These are phyloP conservation scores for Charanyca ferruginea DNA, from an alignment of 2,888 invertebrate species.

Conservation along the genomic window DNA sequence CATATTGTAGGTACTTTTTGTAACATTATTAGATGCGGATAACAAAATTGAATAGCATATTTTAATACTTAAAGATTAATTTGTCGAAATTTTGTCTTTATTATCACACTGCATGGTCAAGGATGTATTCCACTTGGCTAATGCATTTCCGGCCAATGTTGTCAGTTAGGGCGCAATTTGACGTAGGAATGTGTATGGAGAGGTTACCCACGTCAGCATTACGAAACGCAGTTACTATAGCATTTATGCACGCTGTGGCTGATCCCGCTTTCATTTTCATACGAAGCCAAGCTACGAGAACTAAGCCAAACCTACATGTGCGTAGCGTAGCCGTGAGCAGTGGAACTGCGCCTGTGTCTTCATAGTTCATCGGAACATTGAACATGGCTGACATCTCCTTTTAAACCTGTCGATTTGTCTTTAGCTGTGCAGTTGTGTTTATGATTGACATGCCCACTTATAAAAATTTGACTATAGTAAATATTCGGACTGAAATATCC, in stretches of 20 bases:
- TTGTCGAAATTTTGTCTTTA: background rate
- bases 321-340: background rate
- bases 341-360: background rate
- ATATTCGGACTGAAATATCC: conserved; percentile 14
- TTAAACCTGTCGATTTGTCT: too few relatives aligned
- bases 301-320: background rate
- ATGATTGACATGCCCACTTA: background rate
- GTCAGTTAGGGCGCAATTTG: background rate
- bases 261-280: background rate
- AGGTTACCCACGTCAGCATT: background rate
- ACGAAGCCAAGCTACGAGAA: background rate
- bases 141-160: background rate
- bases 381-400: too few relatives aligned
- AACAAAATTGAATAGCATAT: background rate
- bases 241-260: background rate
- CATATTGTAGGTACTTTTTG: background rate
- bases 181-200: background rate
- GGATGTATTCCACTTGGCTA: background rate
- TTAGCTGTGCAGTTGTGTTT: too few relatives aligned
- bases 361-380: too few relatives aligned
- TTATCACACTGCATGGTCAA: background rate
- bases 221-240: background rate
- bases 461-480: background rate
- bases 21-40: conserved; percentile 48
- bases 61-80: too few relatives aligned